Conservation (phyloP, 2,888 invertebrate genomes). For the Limnephilus rhombicus region DNA sequence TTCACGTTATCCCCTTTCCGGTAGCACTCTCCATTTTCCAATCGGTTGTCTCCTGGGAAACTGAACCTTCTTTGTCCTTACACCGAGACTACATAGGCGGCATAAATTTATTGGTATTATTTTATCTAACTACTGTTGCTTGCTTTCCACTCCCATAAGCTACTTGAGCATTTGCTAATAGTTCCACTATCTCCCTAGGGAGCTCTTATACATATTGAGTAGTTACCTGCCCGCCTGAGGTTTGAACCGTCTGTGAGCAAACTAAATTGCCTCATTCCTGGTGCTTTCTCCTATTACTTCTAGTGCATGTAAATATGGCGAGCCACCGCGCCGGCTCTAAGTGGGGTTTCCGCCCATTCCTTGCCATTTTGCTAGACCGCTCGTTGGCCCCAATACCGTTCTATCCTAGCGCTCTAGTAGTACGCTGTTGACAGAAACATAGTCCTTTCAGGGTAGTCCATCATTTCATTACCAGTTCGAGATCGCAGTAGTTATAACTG, state of each 20-base stretch:
- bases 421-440: not conserved
- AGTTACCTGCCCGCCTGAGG: not conserved
- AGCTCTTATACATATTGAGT: not conserved
- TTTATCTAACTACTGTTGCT: not conserved
- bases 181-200: not conserved
- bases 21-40: not conserved
- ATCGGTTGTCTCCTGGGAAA: not conserved
- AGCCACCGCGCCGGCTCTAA: not conserved
- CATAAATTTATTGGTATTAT: not conserved
- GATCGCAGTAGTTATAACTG: too few species aligned
- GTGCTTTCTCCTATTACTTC: not conserved
- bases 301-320: not conserved
- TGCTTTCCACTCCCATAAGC: not conserved
- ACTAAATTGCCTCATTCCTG: not conserved
- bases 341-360: not conserved
- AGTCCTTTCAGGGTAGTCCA: not conserved
- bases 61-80: not conserved
- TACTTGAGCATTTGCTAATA: not conserved
- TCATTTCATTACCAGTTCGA: not conserved
- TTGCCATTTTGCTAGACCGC: not conserved
- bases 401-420: not conserved
- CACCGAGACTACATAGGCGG: not conserved
- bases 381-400: not conserved
- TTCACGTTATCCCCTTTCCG: not conserved
- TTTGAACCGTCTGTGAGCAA: not conserved